phyloP scores from a whole-genome alignment of 1,140 invertebrate species.

The Bombus sylvicola region DNA sequence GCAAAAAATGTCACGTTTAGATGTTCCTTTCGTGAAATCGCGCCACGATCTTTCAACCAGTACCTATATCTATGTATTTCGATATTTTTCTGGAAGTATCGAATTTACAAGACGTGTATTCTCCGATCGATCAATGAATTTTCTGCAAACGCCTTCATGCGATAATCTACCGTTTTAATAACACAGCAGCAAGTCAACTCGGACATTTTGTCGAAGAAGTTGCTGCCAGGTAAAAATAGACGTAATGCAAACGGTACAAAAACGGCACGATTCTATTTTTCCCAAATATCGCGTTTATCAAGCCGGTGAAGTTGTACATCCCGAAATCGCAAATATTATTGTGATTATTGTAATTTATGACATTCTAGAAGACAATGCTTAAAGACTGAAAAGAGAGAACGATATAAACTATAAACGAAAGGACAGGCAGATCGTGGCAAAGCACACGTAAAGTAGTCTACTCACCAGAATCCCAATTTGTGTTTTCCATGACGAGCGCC shows the following conservation, averaged over 20 bases:
- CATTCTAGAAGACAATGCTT: constrained; percentile 9
- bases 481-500: constrained; percentile 85
- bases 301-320: background rate
- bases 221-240: constrained; percentile 27
- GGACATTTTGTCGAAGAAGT: background rate
- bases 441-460: background rate
- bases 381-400: background rate
- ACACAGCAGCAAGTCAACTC: background rate
- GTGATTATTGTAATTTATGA: no score
- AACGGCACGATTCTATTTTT: background rate
- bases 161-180: no score
- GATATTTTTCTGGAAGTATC: background rate
- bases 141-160: background rate
- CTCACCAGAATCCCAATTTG: constrained; percentile 87
- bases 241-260: background rate
- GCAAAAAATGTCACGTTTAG: background rate
- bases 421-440: background rate
- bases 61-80: no score
- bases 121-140: constrained; percentile 60
- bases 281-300: background rate
- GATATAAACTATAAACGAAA: background rate
- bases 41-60: background rate
- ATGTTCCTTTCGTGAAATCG: background rate
- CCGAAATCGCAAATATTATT: background rate
- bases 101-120: constrained; percentile 5